These are phyloP conservation scores for Hoplostethus mediterraneus DNA, from an alignment of 2,797 vertebrate genomes.

Conservation along the genomic window DNA sequence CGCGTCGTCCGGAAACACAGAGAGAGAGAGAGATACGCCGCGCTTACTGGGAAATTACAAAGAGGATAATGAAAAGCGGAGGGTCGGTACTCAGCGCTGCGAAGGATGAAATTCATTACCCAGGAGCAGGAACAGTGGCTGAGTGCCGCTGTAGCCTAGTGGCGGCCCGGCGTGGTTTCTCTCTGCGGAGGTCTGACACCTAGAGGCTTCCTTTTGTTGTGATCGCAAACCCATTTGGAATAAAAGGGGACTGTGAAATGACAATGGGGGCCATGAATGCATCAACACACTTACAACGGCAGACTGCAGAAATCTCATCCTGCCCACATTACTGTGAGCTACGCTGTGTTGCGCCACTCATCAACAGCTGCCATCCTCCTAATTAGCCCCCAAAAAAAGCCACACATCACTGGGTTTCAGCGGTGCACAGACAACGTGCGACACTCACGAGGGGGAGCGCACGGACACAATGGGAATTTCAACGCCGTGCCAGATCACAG, in stretches of 20 bases:
- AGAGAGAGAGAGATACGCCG: conserved; percentile 1
- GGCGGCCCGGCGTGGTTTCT: conserved; percentile 1
- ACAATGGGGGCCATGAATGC: conserved; percentile 38
- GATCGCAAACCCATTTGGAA: conserved; percentile 17
- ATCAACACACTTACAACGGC: conserved; percentile 14
- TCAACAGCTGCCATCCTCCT: conserved; percentile 80
- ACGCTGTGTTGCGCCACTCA: conserved; percentile 60
- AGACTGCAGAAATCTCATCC: conserved; percentile 35
- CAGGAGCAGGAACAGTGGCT: conserved; percentile 19
- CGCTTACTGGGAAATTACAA: conserved; percentile 41
- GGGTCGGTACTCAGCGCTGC: not conserved
- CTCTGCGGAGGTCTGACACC: conserved; percentile 20
- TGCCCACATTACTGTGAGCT: conserved; percentile 47
- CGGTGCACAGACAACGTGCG: conserved; percentile 67
- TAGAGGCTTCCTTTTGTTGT: conserved; percentile 31
- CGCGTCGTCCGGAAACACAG: conserved; percentile 30
- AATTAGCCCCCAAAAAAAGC: conserved; percentile 81
- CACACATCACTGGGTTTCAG: conserved; percentile 79
- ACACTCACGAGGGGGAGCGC: conserved; percentile 57
- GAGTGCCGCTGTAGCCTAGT: conserved; percentile 40
- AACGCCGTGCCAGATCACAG: conserved; percentile 56
- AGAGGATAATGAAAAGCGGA: conserved; percentile 44
- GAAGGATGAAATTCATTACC: conserved; percentile 48
- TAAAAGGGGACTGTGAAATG: conserved; percentile 27
- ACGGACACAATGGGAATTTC: conserved; percentile 67